These are phyloP conservation scores for Calliphora vicina DNA, from an alignment of 1,140 invertebrate genomes.

Conservation along the genomic window DNA sequence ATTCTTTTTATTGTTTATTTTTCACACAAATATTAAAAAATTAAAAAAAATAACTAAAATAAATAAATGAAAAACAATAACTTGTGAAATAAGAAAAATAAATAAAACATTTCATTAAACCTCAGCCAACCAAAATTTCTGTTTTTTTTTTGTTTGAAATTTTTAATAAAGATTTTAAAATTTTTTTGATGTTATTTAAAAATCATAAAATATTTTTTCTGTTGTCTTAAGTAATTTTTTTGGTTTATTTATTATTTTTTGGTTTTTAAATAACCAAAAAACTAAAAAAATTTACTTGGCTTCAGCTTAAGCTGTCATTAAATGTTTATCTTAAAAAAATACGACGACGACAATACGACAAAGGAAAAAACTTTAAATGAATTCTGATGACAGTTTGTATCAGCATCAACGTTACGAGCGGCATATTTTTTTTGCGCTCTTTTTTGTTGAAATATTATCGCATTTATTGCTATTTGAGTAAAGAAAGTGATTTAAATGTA, in stretches of 20 bases:
- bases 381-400: conserved; percentile 32
- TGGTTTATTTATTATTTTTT: neutral
- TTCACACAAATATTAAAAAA: conserved; percentile 13
- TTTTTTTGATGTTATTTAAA: neutral
- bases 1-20: neutral
- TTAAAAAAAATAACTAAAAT: neutral
- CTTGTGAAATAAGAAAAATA: neutral
- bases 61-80: neutral
- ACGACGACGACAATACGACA: neutral
- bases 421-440: neutral
- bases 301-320: conserved; percentile 30
- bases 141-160: neutral
- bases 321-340: conserved; percentile 29
- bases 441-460: neutral
- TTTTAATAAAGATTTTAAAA: neutral
- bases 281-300: neutral
- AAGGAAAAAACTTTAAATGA: conserved; percentile 29
- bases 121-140: neutral
- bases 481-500: no score
- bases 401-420: conserved; percentile 24
- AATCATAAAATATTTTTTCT: neutral
- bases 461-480: neutral
- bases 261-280: neutral
- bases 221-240: neutral
- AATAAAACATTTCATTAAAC: neutral